Evolutionary conservation across 2,113 vertebrate genomes (phyloP).

Genomic region (Tricholaema leucomelas): DNA sequence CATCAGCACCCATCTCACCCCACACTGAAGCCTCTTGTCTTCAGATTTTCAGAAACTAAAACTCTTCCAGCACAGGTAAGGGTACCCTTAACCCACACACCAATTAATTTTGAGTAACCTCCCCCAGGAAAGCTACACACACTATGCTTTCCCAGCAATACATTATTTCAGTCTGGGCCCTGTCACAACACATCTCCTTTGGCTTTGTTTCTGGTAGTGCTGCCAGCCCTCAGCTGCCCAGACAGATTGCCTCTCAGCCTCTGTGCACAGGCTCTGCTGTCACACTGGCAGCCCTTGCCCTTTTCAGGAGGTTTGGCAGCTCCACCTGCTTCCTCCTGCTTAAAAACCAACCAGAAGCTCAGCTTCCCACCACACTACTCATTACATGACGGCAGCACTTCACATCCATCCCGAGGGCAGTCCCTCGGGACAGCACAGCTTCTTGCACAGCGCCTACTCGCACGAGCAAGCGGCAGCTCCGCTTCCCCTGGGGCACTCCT

Average conservation of each 20-base stretch:
- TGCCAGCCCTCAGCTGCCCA: background rate
- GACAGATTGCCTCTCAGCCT: background rate
- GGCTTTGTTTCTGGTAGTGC: background rate
- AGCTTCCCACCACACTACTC: accelerated
- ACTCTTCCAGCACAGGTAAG: background rate
- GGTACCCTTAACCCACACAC: background rate
- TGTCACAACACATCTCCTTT: accelerated
- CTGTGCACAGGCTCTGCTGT: background rate
- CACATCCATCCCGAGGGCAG: accelerated
- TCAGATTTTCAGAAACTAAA: background rate
- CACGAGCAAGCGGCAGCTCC: accelerated
- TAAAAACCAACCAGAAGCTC: accelerated
- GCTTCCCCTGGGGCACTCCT: background rate
- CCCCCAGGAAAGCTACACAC: background rate
- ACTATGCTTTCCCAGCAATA: accelerated
- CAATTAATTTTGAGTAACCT: background rate
- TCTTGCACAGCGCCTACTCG: background rate
- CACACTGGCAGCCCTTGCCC: background rate
- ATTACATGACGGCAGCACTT: accelerated
- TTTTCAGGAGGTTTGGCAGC: background rate
- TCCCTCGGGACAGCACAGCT: background rate
- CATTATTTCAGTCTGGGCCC: background rate
- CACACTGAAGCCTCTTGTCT: accelerated
- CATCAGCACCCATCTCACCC: background rate
- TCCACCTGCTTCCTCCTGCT: background rate